These are phyloP conservation scores for Peromyscus eremicus DNA, from an alignment of 2,797 vertebrate genomes.

Conservation along the genomic window DNA sequence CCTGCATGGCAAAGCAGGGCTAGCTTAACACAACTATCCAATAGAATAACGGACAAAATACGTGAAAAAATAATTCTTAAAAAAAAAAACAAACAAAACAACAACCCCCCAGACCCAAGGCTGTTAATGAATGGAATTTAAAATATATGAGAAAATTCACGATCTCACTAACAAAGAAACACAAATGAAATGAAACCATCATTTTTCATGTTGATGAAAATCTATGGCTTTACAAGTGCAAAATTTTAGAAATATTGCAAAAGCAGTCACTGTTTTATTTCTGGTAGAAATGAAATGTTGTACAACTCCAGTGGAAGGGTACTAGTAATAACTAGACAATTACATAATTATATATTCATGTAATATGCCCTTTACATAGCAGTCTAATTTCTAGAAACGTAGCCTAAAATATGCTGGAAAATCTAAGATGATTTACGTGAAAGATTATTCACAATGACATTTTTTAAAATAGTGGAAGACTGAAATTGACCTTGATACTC, in stretches of 20 bases:
- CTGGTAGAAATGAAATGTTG: not conserved
- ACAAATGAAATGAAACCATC: conserved; percentile 20
- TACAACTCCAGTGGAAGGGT: not conserved
- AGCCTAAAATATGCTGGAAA: conserved; percentile 46
- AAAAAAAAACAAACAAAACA: not conserved
- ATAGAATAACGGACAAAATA: not conserved
- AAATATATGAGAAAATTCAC: conserved; percentile 35
- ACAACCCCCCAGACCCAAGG: not conserved
- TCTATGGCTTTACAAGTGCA: conserved; percentile 19
- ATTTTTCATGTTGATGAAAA: conserved; percentile 57
- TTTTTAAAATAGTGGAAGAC: conserved; percentile 55
- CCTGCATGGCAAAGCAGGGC: too few relatives aligned
- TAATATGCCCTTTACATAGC: conserved; percentile 7
- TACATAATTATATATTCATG: not conserved
- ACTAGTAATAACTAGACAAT: conserved; percentile 41
- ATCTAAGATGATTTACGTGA: conserved; percentile 28
- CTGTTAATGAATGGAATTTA: not conserved
- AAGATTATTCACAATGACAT: conserved; percentile 61
- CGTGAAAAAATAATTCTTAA: conserved; percentile 31
- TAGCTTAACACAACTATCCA: not conserved
- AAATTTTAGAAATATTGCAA: conserved; percentile 14
- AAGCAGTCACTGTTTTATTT: conserved; percentile 1
- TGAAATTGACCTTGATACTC: conserved; percentile 47
- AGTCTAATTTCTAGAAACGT: conserved; percentile 56
- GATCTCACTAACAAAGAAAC: conserved; percentile 26